Evolutionary conservation across 2,888 invertebrate species (phyloP).

Genomic region (Caenorhabditis sp.): DNA sequence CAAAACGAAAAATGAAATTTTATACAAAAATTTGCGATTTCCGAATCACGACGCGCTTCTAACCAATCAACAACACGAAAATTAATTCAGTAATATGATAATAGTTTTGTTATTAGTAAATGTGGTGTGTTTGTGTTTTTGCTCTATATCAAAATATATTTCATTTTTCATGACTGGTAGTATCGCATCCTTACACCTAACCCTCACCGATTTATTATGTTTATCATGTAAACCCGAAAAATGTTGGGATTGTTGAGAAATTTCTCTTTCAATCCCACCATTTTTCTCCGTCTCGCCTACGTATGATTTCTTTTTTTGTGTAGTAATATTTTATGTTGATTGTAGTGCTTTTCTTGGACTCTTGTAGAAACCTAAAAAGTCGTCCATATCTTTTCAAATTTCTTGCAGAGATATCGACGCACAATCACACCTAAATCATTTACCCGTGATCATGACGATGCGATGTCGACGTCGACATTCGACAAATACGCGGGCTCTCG

Average conservation of each 20-base stretch:
- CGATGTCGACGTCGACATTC: slow-evolving; percentile 19
- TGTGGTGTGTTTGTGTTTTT: slow-evolving; percentile 4
- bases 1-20: background rate
- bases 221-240: background rate
- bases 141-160: background rate
- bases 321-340: slow-evolving; percentile 1
- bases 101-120: background rate
- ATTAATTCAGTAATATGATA: background rate
- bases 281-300: no score
- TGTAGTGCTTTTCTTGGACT: background rate
- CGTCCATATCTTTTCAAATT: background rate
- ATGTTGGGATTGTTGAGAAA: background rate
- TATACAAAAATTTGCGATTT: background rate
- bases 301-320: background rate
- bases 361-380: background rate
- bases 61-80: background rate
- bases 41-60: background rate
- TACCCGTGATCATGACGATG: slow-evolving; percentile 27
- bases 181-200: slow-evolving; percentile 3
- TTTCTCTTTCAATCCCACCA: background rate
- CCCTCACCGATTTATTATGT: background rate
- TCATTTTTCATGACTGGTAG: background rate
- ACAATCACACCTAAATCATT: slow-evolving; percentile 29
- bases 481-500: slow-evolving; percentile 20
- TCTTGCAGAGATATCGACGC: slow-evolving; percentile 37